Percentiles rank a stretch among this genome's conserved stretches.
phyloP scores from a whole-genome alignment of 2,888 invertebrate species.

The Rotaria socialis region DNA sequence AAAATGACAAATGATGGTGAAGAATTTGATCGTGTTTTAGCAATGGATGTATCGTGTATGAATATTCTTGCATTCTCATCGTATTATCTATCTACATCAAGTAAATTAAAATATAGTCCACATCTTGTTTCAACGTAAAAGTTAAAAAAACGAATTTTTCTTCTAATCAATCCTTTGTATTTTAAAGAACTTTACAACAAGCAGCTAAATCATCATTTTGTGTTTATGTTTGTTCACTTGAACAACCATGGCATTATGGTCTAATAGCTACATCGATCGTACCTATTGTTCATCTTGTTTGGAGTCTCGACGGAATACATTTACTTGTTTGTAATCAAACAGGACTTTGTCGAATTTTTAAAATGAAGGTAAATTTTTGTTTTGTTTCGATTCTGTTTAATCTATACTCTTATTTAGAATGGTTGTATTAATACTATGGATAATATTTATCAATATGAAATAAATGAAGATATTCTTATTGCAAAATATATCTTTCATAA shows the following conservation, averaged over 20 bases:
- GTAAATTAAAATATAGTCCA: not conserved
- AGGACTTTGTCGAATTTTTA: not conserved
- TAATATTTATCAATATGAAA: constrained; percentile 1
- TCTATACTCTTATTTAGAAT: not conserved
- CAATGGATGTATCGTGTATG: not conserved
- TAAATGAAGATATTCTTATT: not conserved
- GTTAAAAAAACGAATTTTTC: not conserved
- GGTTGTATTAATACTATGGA: constrained; percentile 18
- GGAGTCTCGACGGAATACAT: not conserved
- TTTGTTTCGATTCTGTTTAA: no score
- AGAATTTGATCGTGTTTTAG: not conserved
- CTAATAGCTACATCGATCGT: not conserved
- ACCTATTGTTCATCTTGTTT: not conserved
- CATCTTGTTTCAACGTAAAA: not conserved
- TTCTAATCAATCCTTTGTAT: not conserved
- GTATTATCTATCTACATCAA: not conserved
- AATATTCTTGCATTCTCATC: not conserved
- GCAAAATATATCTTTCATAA: not conserved
- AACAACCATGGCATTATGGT: not conserved
- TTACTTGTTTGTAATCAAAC: not conserved
- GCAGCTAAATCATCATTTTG: not conserved
- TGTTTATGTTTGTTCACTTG: not conserved
- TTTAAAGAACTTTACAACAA: not conserved
- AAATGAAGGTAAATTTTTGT: not conserved
- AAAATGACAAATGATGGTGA: not conserved